These are phyloP conservation scores for Cecropterus lyciades DNA, from an alignment of 1,140 invertebrate species.

Conservation along the genomic window DNA sequence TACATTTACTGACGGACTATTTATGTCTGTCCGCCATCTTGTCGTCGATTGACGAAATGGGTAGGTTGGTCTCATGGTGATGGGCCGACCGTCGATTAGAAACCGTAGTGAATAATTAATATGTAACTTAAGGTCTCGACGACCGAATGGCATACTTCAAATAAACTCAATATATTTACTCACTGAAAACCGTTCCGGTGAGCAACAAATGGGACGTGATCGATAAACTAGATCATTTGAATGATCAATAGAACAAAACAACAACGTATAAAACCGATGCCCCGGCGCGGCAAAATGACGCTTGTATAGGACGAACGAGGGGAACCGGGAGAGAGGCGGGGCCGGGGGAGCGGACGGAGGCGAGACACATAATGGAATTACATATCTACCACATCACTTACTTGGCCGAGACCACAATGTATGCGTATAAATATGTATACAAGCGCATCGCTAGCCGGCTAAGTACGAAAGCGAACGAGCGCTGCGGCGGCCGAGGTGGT, in stretches of 20 bases:
- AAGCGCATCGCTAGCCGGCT: slow-evolving; percentile 34
- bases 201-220: slow-evolving; percentile 53
- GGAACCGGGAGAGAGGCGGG: slow-evolving; percentile 48
- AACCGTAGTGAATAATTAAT: neutral
- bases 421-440: slow-evolving; percentile 53
- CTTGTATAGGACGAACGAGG: slow-evolving; percentile 67
- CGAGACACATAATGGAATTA: slow-evolving; percentile 80
- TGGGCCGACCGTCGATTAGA: slow-evolving; percentile 4
- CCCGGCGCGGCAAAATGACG: slow-evolving; percentile 72
- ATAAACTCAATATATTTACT: slow-evolving; percentile 43
- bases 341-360: slow-evolving; percentile 65
- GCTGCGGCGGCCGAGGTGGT: slow-evolving; percentile 59
- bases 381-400: slow-evolving; percentile 78
- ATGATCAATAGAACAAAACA: slow-evolving; percentile 72
- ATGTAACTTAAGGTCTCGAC: neutral
- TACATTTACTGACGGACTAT: slow-evolving; percentile 69
- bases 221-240: slow-evolving; percentile 66
- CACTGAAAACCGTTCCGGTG: slow-evolving; percentile 51
- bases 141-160: neutral
- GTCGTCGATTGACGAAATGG: slow-evolving; percentile 71
- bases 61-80: slow-evolving; percentile 47
- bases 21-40: slow-evolving; percentile 77
- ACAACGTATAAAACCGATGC: slow-evolving; percentile 71
- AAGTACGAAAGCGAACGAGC: slow-evolving; percentile 45
- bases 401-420: slow-evolving; percentile 68